These are phyloP conservation scores for Cossypha niveicapilla DNA, from an alignment of 2,797 vertebrate genomes.

Conservation along the genomic window DNA sequence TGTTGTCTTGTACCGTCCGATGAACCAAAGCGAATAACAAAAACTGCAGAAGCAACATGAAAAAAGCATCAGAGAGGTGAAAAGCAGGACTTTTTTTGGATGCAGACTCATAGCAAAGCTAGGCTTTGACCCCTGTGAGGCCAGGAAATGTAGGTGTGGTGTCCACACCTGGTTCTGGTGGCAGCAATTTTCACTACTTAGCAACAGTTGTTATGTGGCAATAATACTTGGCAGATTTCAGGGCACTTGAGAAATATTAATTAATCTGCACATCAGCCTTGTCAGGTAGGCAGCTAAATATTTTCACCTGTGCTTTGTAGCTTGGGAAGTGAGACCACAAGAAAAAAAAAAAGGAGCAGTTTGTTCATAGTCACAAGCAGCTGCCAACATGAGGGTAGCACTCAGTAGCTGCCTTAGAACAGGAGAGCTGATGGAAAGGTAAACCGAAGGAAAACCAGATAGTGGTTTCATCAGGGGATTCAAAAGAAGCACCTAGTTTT, in stretches of 20 bases:
- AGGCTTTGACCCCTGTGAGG: neutral
- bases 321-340: neutral
- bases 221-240: neutral
- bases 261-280: conserved; percentile 13
- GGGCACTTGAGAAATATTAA: conserved; percentile 42
- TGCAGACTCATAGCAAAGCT: neutral
- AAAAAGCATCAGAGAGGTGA: neutral
- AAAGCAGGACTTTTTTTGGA: neutral
- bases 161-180: neutral
- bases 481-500: neutral
- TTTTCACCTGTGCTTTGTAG: neutral
- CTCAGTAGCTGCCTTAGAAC: fast-evolving
- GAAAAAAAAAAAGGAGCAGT: neutral
- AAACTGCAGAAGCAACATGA: neutral
- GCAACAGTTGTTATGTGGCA: conserved; percentile 49
- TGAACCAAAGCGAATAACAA: neutral
- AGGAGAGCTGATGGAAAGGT: neutral
- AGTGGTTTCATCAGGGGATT: neutral
- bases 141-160: neutral
- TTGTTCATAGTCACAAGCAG: neutral
- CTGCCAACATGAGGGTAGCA: fast-evolving
- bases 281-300: neutral
- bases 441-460: neutral
- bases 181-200: neutral
- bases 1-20: fast-evolving